phyloP scores from a whole-genome alignment of 2,888 invertebrate species.

The Melinopterus prodromus region DNA sequence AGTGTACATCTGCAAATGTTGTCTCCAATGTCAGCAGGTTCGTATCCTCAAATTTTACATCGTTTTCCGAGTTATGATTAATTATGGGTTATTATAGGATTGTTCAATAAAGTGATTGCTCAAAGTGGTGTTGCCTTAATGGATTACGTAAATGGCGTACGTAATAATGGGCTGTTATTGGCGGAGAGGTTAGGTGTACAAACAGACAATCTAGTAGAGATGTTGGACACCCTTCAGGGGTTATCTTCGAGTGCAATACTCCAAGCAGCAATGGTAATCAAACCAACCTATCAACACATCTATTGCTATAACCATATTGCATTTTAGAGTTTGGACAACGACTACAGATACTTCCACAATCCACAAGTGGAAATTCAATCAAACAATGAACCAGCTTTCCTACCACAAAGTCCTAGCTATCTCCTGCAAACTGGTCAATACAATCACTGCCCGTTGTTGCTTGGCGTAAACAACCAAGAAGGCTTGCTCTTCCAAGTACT shows the following conservation, averaged over 20 bases:
- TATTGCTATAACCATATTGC: not conserved
- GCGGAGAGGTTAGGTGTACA: slow-evolving; percentile 69
- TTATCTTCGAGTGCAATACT: slow-evolving; percentile 15
- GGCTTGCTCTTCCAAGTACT: slow-evolving; percentile 34
- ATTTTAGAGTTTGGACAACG: not conserved
- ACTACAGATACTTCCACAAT: not conserved
- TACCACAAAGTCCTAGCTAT: slow-evolving; percentile 29
- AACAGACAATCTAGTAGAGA: slow-evolving; percentile 59
- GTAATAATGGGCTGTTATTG: slow-evolving; percentile 66
- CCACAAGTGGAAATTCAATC: slow-evolving; percentile 37
- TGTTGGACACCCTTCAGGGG: slow-evolving; percentile 58
- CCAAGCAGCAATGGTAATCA: not conserved
- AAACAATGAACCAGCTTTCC: slow-evolving; percentile 36
- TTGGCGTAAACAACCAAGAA: slow-evolving; percentile 40
- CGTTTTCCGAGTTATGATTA: no score
- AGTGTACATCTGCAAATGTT: slow-evolving; percentile 62
- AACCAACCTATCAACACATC: no score
- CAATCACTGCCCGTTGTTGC: slow-evolving; percentile 35
- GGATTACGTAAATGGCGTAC: slow-evolving; percentile 44
- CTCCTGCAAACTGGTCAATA: slow-evolving; percentile 33
- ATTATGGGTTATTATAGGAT: slow-evolving; percentile 58
- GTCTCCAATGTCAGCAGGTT: slow-evolving; percentile 61
- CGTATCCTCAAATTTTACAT: slow-evolving; percentile 37
- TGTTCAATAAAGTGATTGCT: slow-evolving; percentile 77
- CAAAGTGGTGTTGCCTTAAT: slow-evolving; percentile 74